phyloP scores from a whole-genome alignment of 2,888 invertebrate genomes.

The Lepidochitona cinerea region DNA sequence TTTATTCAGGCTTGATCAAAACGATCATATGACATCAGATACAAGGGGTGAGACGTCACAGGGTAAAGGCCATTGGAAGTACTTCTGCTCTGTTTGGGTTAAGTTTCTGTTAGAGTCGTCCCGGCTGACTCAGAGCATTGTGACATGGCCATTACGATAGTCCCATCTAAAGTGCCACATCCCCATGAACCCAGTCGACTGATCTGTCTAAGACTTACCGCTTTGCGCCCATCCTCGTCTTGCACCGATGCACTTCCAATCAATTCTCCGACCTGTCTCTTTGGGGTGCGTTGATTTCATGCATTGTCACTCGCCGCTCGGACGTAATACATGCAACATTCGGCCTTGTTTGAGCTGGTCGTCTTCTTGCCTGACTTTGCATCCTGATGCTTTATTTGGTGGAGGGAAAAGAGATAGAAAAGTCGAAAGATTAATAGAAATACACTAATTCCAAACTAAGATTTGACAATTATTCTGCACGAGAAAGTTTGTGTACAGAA shows the following conservation, averaged over 20 bases:
- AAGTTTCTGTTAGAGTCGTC: background rate
- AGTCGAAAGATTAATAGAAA: constrained; percentile 1
- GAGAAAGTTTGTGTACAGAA: background rate
- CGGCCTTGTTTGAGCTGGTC: background rate
- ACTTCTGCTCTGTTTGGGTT: background rate
- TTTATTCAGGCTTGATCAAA: too few species aligned
- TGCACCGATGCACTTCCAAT: background rate
- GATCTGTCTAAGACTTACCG: background rate
- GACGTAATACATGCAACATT: constrained; percentile 4
- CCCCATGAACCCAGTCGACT: background rate
- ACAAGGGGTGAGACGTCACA: too few species aligned
- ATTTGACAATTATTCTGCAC: constrained; percentile 6
- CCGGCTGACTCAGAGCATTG: background rate
- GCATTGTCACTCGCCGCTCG: constrained; percentile 1
- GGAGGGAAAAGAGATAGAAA: background rate
- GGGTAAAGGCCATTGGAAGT: background rate
- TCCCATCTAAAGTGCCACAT: background rate
- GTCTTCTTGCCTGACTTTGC: background rate
- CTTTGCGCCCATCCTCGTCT: constrained; percentile 2
- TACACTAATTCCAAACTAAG: constrained; percentile 1
- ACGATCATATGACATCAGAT: too few species aligned
- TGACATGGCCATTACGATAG: background rate
- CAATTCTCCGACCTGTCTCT: constrained; percentile 6
- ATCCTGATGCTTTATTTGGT: background rate
- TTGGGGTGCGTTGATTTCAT: constrained; percentile 4